Evolutionary conservation across 2,888 invertebrate genomes (phyloP), one percentile per base, ranked within the genome.

Genomic region (Epinotia brunnichana): DNA sequence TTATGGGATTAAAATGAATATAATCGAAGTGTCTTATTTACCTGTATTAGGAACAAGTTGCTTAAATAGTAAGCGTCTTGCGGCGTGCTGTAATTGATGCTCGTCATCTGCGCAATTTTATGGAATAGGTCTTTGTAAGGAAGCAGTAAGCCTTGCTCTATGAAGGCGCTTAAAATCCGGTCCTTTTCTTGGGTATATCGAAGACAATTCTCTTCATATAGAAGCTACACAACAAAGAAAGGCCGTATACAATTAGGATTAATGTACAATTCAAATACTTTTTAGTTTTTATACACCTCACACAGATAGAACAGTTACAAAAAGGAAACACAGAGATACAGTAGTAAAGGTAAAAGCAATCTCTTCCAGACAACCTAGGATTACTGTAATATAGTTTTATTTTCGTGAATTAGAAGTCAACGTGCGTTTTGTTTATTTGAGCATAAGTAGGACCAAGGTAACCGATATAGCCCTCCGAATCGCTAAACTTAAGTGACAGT

Each of bases 1-100:
- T 35, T 35, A 35, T 35, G 2, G 35, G 35, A 35, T 35, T 35
- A 35, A 29, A 29, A 5, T 7, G 29, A 5, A 29, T 7, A 29
- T 7, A 5, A 29, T 29, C 21, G 21, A 24, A 24, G 1, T 29
- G 10, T 7, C 4, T 4, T 10, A 54, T 74, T 69, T 75, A 93
- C 94, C 90, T 94, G 93, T 82, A 93, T 92, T 29, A 90, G 78
- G 77, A 94, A 91, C 80, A 93, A 85, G 81, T 93, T 93, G 79
- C 89, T 90, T 57, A 94, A 81, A 80, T 89, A 83, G 75, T 88
- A 91, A 21, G 93, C 93, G 63, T 93, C 92, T 77, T 91, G 89
- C 0, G 93, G 91, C 67, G 92, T 90, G 76, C 91, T 92, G 78
- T 93, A 92, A 79, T 94, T 93, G 0, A 90, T 90, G 71, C 87